Base-by-base conservation (phyloP, 2,797 vertebrate species). In the Podarcis lilfordi region DNA sequence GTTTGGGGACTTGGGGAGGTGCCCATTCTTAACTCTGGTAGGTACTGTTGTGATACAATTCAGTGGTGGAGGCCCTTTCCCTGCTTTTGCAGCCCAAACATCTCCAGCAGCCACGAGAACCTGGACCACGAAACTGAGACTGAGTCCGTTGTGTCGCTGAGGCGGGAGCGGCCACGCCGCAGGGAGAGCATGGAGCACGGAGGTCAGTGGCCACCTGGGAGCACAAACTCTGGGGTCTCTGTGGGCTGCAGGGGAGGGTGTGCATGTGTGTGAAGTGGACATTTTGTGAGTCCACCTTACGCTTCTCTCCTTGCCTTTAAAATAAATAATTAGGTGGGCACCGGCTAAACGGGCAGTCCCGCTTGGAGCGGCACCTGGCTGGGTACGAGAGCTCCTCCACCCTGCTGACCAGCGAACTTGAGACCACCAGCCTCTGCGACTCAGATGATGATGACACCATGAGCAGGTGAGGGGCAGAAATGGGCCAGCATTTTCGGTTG, bases 301-400 rank as follows among this genome's bases (percentile, higher is more conserved):
- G 15, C 15, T 32, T 19, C 3, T 32, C 32, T 19, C 7, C 32
- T 55, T 55, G 13, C 50, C 50, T 55, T 55, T 55, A 55, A 15
- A 55, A 55, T 55, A 15, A 55, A 55, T 55, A 55, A 55, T 15
- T 55, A 95, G 95, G 92, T 9, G 97, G 97, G n/a, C 97, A 98
- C 25, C 97, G 98, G 19, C 93, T 98, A 69, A 97, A 98, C 0
- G 98, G 98, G 4, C 98, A 98, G 92, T 97, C 96, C 1, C 97
- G 98, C 19, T 92, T 98, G 90, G 98, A 99, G 91, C 97, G 98
- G 86, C 98, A 98, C 95, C 96, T 98, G 88, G 98, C 98, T 0
- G 98, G 98, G 0, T 99, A 98, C 0, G 98, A 98, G 96, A 98
- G 98, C 86, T 98, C 98, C 75, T 98, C 98, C 68, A 99, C 98